phyloP scores from a whole-genome alignment of 2,797 vertebrate genomes.

The Champsocephalus esox region DNA sequence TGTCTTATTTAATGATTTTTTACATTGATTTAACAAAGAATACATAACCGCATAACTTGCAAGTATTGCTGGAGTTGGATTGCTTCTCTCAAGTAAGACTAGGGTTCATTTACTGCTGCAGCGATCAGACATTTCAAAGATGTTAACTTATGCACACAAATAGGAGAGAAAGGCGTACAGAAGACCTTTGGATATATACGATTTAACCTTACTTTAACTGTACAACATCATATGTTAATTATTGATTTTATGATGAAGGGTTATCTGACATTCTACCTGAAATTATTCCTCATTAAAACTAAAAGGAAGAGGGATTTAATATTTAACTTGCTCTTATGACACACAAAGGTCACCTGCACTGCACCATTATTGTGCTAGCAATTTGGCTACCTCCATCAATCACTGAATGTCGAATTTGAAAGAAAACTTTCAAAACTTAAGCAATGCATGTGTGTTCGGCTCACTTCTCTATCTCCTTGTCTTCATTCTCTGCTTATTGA shows the following conservation, averaged over 20 bases:
- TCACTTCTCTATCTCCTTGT: slow-evolving; percentile 10
- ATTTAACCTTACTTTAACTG: slow-evolving; percentile 25
- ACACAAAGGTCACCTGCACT: slow-evolving; percentile 34
- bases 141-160: slow-evolving; percentile 9
- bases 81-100: slow-evolving; percentile 1
- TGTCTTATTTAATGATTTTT: slow-evolving; percentile 21
- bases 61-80: slow-evolving; percentile 1
- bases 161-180: slow-evolving; percentile 5
- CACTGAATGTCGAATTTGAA: slow-evolving; percentile 19
- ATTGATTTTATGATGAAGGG: slow-evolving; percentile 33
- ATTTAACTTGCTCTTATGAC: slow-evolving; percentile 41
- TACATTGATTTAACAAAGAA: not conserved
- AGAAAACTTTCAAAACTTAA: slow-evolving; percentile 26
- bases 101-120: slow-evolving; percentile 16
- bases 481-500: slow-evolving; percentile 23
- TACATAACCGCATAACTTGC: slow-evolving; percentile 8
- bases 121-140: slow-evolving; percentile 7
- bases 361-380: slow-evolving; percentile 7
- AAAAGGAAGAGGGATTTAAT: slow-evolving; percentile 44
- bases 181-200: slow-evolving; percentile 25
- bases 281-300: slow-evolving; percentile 32
- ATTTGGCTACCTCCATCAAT: slow-evolving; percentile 14
- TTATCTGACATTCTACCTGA: slow-evolving; percentile 43
- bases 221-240: slow-evolving; percentile 31
- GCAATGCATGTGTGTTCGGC: not conserved